A percentile compares a stretch with the other conserved stretches of the same genome.
Conservation (phyloP, 2,888 invertebrate genomes). For the Theodoxus fluviatilis region DNA sequence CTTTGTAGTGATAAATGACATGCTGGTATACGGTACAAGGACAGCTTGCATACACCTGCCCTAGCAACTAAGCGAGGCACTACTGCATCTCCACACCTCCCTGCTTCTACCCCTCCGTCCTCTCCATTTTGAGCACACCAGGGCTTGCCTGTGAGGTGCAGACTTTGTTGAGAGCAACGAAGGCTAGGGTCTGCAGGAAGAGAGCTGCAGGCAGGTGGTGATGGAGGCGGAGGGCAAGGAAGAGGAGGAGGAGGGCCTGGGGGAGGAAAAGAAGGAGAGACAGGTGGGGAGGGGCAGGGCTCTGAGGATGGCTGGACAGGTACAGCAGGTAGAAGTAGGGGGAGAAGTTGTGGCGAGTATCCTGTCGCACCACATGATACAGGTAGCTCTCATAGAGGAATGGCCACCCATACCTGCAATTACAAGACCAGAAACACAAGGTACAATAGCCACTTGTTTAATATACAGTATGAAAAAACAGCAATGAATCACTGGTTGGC, state of each 20-base stretch:
- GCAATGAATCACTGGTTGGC: background rate
- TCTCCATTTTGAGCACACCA: no score
- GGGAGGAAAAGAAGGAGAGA: constrained; percentile 75
- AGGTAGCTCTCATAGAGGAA: constrained; percentile 91
- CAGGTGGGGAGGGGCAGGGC: constrained; percentile 65
- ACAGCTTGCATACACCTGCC: no score
- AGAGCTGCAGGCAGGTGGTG: constrained; percentile 82
- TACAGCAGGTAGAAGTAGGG: constrained; percentile 93
- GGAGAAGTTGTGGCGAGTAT: constrained; percentile 95
- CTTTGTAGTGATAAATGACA: no score
- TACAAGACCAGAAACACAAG: no score
- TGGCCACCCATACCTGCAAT: constrained; percentile 79
- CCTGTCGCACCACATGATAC: constrained; percentile 87
- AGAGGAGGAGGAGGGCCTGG: constrained; percentile 70
- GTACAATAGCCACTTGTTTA: no score
- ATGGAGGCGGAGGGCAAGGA: constrained; percentile 54
- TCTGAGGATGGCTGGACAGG: constrained; percentile 67
- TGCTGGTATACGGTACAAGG: no score
- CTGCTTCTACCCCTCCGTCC: no score
- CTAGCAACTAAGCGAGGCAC: no score
- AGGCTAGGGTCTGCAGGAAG: constrained; percentile 82
- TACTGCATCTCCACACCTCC: no score
- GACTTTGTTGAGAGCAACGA: constrained; percentile 94
- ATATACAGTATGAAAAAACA: background rate
- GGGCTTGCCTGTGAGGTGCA: constrained; percentile 84